These are phyloP conservation scores for Hippocampus guttulatus DNA, from an alignment of 2,113 vertebrate genomes.

Conservation along the genomic window DNA sequence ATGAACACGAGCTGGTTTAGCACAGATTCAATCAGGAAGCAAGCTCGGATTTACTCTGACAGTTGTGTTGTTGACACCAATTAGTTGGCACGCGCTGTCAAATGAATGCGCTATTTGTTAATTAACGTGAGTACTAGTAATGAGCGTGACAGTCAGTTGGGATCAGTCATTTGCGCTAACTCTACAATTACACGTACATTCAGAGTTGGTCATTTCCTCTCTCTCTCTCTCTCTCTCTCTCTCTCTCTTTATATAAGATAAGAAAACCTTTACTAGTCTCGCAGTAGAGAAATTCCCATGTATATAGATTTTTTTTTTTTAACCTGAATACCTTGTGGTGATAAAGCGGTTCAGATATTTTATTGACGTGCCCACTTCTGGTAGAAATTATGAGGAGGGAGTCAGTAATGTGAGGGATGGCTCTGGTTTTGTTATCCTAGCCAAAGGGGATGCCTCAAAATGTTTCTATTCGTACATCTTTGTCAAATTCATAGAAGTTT, in stretches of 20 bases:
- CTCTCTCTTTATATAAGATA: too few relatives aligned
- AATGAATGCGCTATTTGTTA: constrained; percentile 11
- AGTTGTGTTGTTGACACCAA: constrained; percentile 3
- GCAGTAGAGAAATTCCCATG: too few relatives aligned
- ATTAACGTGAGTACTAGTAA: constrained; percentile 42
- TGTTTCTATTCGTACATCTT: constrained; percentile 21
- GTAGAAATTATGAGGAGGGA: constrained; percentile 27
- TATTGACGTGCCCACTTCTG: too few relatives aligned
- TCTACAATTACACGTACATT: constrained; percentile 15
- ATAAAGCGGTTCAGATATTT: too few relatives aligned
- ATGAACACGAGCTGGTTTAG: constrained; percentile 17
- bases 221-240: not conserved
- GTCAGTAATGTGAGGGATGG: constrained; percentile 18
- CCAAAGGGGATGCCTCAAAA: constrained; percentile 32
- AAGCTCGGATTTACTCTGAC: constrained; percentile 2
- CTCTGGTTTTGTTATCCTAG: constrained; percentile 5
- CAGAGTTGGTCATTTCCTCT: not conserved
- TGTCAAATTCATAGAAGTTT: not conserved
- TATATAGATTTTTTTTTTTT: not conserved
- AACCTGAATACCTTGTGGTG: not conserved
- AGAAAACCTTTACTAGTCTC: too few relatives aligned
- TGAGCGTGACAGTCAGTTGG: constrained; percentile 32
- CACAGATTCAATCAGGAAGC: constrained; percentile 13
- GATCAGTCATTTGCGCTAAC: constrained; percentile 26
- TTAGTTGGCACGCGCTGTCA: constrained; percentile 10